These are phyloP conservation scores for Dolichallabes microphthalmus DNA, from an alignment of 2,113 vertebrate genomes.

Conservation along the genomic window DNA sequence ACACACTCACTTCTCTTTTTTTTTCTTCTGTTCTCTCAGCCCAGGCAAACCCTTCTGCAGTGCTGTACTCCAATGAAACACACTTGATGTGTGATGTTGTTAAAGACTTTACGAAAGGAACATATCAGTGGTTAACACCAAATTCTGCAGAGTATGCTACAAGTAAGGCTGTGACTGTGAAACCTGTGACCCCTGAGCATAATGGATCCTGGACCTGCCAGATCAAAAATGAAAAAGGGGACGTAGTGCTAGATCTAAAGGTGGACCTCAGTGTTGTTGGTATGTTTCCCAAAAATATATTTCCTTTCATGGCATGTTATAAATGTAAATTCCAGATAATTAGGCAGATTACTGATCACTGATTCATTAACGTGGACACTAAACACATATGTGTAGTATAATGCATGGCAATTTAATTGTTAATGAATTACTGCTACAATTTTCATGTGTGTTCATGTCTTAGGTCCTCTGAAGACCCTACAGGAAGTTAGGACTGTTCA, in stretches of 20 bases:
- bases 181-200: not conserved
- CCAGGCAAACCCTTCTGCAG: not conserved
- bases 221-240: not conserved
- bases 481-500: not conserved
- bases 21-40: conserved; percentile 42
- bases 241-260: accelerated
- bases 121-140: conserved; percentile 50
- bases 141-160: accelerated
- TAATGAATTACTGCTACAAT: not conserved
- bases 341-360: not conserved
- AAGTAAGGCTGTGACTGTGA: not conserved
- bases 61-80: not conserved
- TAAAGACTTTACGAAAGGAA: accelerated
- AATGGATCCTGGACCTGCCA: conserved; percentile 19
- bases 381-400: not conserved
- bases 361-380: not conserved
- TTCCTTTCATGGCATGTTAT: not conserved
- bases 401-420: not conserved
- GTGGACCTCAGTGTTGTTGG: conserved; percentile 23
- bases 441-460: not conserved
- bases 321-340: not conserved
- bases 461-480: conserved; percentile 7
- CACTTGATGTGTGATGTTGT: conserved; percentile 53
- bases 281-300: conserved; percentile 3
- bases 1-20: not conserved